A percentile compares a stretch with the other conserved stretches of the same genome.
Evolutionary conservation across 2,888 invertebrate genomes (phyloP).

Genomic region (Suillia variegata): DNA sequence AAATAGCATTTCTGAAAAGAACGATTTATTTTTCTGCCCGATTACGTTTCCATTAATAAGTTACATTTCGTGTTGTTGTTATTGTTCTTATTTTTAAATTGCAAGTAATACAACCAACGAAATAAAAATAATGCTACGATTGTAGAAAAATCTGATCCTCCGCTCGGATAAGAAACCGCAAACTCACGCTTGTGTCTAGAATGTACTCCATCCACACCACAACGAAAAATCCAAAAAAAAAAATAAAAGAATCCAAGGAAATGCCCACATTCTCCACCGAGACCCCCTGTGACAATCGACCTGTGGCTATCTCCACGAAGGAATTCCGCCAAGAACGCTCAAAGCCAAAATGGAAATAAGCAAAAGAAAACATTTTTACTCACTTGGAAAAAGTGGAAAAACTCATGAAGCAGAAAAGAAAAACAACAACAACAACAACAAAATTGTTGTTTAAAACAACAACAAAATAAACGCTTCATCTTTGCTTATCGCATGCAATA

Average conservation of each 20-base stretch:
- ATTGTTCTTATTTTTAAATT: too few relatives aligned
- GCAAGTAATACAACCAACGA: conserved; percentile 50
- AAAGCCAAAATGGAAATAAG: conserved; percentile 37
- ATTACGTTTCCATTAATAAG: conserved; percentile 54
- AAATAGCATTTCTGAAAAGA: too few relatives aligned
- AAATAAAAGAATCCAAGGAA: conserved; percentile 34
- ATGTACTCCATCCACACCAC: background rate
- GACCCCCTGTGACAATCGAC: conserved; percentile 26
- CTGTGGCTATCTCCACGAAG: conserved; percentile 39
- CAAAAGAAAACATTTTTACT: conserved; percentile 24
- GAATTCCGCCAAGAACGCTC: conserved; percentile 30
- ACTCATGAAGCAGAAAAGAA: conserved; percentile 12
- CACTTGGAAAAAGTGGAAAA: conserved; percentile 25
- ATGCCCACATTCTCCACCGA: conserved; percentile 37
- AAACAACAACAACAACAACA: conserved; percentile 9
- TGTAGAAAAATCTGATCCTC: conserved; percentile 29
- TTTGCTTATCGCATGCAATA: conserved; percentile 57
- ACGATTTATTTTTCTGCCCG: conserved; percentile 48
- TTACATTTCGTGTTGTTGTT: too few relatives aligned
- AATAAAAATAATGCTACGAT: conserved; percentile 21
- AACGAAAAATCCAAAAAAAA: background rate
- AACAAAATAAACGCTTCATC: conserved; percentile 39
- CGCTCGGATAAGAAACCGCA: conserved; percentile 39
- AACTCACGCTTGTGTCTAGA: conserved; percentile 37
- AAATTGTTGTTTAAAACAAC: conserved; percentile 42